Evolutionary conservation across 2,113 vertebrate species (phyloP), one percentile per base, ranked within the genome.

Genomic region (Pterophyllum scalare): DNA sequence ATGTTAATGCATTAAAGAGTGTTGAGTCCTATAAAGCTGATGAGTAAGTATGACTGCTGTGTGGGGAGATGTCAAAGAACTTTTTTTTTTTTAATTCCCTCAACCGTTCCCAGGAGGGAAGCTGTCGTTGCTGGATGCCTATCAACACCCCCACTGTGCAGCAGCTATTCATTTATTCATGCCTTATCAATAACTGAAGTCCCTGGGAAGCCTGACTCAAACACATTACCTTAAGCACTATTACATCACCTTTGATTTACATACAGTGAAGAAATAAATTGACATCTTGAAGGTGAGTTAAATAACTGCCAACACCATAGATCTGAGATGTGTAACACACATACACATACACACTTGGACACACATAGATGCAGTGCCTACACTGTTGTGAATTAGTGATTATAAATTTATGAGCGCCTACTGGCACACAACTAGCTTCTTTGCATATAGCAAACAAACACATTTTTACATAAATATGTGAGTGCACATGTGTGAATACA

Each of bases 171-270:
- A 88, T 67, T 77, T 89, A 87, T 90, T 89, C 83, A 91, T 83
- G 62, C 9, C 57, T 88, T 90, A 88, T 91, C 92, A 88, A 93
- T 93, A 88, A 54, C 85, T 65, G 64, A 83, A 67, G 72, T 83
- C 83, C 61, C 40, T 15, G 17, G 78, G 43, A 77, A 58, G 24
- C 20, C 59, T 72, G 84, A 26, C 77, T 85, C 54, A 35, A 13
- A 84, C 81, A 79, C 75, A 81, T 56, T 65, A 26, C 75, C 59
- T 57, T 84, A 46, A 85, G 81, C 77, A 52, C 56, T 79, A 72
- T 52, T 35, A 79, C 62, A 65, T 89, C 85, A 87, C 74, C 79
- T 80, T 67, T 52, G 38, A 85, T 84, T 89, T 82, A 35, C 81
- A 81, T 86, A 87, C n/a, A 88, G 76, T 40, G 4, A 58, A 81